A percentile compares a stretch with the other conserved stretches of the same genome.
Conservation (phyloP, 2,888 invertebrate species). For the Cantharis nigra region DNA sequence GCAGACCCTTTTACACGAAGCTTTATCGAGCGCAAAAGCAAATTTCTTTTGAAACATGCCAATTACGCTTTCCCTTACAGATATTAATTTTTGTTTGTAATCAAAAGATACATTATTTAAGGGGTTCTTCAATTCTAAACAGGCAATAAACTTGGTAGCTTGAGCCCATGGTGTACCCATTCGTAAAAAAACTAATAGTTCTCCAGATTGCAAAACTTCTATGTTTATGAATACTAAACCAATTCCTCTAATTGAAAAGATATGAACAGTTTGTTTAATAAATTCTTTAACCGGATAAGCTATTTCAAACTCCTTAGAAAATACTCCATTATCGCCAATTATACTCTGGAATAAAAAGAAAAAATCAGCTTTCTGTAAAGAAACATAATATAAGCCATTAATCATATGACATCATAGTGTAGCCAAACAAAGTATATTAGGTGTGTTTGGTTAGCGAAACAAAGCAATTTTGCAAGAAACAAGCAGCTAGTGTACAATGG, state of each 20-base stretch:
- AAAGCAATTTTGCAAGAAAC: too few relatives aligned
- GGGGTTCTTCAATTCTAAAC: constrained; percentile 10
- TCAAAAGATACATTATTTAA: background rate
- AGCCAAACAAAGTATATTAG: too few relatives aligned
- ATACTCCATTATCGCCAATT: background rate
- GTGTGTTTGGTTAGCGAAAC: too few relatives aligned
- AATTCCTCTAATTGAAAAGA: background rate
- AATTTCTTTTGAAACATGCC: background rate
- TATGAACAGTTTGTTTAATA: background rate
- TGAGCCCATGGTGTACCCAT: constrained; percentile 10
- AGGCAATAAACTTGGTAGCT: constrained; percentile 9
- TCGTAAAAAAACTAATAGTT: constrained; percentile 11
- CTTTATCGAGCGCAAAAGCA: background rate
- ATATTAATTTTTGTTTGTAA: background rate
- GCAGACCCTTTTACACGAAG: background rate
- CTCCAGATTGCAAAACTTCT: constrained; percentile 17
- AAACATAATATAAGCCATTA: too few relatives aligned
- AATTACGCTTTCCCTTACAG: background rate
- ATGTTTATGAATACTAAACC: background rate
- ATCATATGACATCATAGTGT: too few relatives aligned
- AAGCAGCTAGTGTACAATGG: too few relatives aligned
- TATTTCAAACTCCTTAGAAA: background rate
- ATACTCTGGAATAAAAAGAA: background rate
- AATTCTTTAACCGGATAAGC: background rate
- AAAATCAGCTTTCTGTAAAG: background rate